These are phyloP conservation scores for Meloidogyne exigua DNA, from an alignment of 1,140 invertebrate genomes.

Conservation along the genomic window DNA sequence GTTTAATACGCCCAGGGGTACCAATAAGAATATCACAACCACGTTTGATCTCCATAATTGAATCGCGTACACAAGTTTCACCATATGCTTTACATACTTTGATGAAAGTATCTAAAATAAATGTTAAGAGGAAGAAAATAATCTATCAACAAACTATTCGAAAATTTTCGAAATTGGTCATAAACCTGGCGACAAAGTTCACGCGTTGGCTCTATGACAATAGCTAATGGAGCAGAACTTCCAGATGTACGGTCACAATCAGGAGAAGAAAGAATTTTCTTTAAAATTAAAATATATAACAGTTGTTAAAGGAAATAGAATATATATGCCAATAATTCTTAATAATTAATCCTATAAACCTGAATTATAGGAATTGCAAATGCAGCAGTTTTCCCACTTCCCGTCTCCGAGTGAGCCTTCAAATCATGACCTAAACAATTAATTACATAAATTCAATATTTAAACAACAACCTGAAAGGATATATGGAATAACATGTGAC, in stretches of 20 bases:
- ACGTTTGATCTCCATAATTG: neutral
- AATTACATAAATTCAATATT: neutral
- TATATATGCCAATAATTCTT: no score
- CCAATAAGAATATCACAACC: constrained; percentile 5
- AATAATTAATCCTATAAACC: neutral
- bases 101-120: constrained; percentile 16
- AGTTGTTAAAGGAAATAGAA: no score
- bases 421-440: constrained; percentile 22
- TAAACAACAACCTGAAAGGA: constrained; percentile 31
- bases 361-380: constrained; percentile 75
- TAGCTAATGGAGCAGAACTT: constrained; percentile 78
- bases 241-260: constrained; percentile 72
- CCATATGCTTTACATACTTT: constrained; percentile 28
- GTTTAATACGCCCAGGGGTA: neutral
- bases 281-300: neutral
- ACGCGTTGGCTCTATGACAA: neutral
- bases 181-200: constrained; percentile 78
- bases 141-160: constrained; percentile 20
- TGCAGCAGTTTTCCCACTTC: constrained; percentile 82
- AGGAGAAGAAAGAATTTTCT: constrained; percentile 46
- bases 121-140: neutral
- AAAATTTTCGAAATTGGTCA: constrained; percentile 37
- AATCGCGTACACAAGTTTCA: constrained; percentile 23
- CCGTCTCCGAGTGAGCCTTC: constrained; percentile 68
- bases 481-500: constrained; percentile 25